Percentiles rank a stretch among this genome's conserved stretches.
phyloP scores from a whole-genome alignment of 2,113 vertebrate species.

The Pao palembangensis region DNA sequence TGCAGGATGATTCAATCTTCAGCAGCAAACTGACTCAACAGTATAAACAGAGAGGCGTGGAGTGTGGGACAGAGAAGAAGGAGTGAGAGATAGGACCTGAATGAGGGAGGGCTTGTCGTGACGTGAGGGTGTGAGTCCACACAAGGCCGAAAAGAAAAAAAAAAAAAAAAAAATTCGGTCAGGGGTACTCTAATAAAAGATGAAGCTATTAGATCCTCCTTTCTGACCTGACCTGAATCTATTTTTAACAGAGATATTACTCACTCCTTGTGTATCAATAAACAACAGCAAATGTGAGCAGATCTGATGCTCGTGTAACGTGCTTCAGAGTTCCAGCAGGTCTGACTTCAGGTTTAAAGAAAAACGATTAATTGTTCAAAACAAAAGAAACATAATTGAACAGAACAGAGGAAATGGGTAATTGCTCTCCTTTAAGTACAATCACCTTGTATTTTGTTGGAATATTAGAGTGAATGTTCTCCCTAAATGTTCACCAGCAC shows the following conservation, averaged over 20 bases:
- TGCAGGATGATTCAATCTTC: conserved; percentile 59
- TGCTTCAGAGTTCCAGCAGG: too few species aligned
- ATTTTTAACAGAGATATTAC: conserved; percentile 33
- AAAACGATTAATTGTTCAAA: not conserved
- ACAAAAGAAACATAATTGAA: conserved; percentile 16
- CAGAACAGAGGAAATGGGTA: conserved; percentile 47
- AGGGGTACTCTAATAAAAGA: conserved; percentile 41
- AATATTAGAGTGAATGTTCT: conserved; percentile 7
- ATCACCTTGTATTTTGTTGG: conserved; percentile 18
- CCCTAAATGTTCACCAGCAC: conserved; percentile 25
- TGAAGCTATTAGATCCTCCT: conserved; percentile 20
- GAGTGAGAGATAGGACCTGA: conserved; percentile 52
- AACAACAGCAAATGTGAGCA: conserved; percentile 17
- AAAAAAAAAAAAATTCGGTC: conserved; percentile 16
- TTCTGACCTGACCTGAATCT: conserved; percentile 17
- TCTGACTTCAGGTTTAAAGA: not conserved
- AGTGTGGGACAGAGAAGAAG: conserved; percentile 59
- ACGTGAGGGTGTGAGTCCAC: conserved; percentile 60
- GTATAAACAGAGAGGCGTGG: conserved; percentile 62
- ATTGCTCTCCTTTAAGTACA: conserved; percentile 44
- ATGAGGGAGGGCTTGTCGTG: conserved; percentile 55
- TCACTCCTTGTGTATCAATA: conserved; percentile 32
- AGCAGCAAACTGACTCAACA: conserved; percentile 63
- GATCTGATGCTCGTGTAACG: too few species aligned
- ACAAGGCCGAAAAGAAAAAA: conserved; percentile 36